Evolutionary conservation across 2,113 vertebrate species (phyloP).

Genomic region (Pampusana beccarii): DNA sequence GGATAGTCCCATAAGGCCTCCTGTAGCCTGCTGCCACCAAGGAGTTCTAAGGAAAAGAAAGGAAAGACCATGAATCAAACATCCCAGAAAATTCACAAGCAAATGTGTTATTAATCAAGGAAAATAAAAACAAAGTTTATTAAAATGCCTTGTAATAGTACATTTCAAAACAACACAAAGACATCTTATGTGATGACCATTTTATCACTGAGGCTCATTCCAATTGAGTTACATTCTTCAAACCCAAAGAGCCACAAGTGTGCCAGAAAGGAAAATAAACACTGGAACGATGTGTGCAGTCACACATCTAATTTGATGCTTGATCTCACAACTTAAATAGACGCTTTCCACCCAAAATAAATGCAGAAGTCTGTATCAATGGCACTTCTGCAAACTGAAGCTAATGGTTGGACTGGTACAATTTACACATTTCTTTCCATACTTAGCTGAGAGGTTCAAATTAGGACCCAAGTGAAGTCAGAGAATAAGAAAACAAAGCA

Average conservation of each 20-base stretch:
- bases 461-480: background rate
- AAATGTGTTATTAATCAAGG: conserved; percentile 98
- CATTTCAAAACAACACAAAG: conserved; percentile 80
- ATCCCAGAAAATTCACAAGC: conserved; percentile 84
- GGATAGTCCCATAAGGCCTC: conserved; percentile 86
- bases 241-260: conserved; percentile 71
- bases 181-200: conserved; percentile 74
- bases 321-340: conserved; percentile 70
- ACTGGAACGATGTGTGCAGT: conserved; percentile 64
- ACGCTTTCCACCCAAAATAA: conserved; percentile 65
- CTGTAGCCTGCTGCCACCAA: conserved; percentile 83
- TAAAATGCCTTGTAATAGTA: conserved; percentile 84
- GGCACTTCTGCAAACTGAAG: conserved; percentile 39
- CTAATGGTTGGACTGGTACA: background rate
- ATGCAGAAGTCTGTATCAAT: conserved; percentile 27
- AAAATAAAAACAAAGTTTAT: conserved; percentile 97
- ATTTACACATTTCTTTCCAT: conserved; percentile 35
- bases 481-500: background rate
- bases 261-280: conserved; percentile 83
- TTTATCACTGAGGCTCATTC: conserved; percentile 71
- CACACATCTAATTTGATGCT: conserved; percentile 69
- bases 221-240: conserved; percentile 74
- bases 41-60: conserved; percentile 91
- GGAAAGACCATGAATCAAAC: conserved; percentile 89
- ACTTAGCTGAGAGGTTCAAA: conserved; percentile 9